Conservation (phyloP, 2,888 invertebrate species). For the Epinotia ramella region DNA sequence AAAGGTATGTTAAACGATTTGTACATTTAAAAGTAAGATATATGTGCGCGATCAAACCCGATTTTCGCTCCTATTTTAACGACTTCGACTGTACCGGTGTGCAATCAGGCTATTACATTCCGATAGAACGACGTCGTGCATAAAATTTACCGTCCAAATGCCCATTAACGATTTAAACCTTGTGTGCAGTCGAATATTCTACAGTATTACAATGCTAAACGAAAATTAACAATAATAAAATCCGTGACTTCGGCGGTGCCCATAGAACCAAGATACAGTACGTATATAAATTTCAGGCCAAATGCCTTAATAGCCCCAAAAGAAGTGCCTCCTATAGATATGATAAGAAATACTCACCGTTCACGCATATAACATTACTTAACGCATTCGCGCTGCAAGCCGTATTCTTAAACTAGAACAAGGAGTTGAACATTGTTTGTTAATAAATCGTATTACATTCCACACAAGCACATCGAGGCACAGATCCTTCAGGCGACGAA, state of each 20-base stretch:
- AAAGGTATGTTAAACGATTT: constrained; percentile 17
- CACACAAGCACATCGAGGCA: constrained; percentile 84
- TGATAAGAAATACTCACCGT: constrained; percentile 1
- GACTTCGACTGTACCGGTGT: background rate
- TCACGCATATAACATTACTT: background rate
- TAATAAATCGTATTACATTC: constrained; percentile 74
- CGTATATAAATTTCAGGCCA: too few species aligned
- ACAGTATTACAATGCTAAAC: too few species aligned
- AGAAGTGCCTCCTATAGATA: background rate
- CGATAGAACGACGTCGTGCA: background rate
- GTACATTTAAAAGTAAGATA: background rate
- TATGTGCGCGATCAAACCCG: background rate
- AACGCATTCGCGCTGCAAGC: constrained; percentile 5
- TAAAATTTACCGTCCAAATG: background rate
- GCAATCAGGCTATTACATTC: background rate
- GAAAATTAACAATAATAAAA: too few species aligned
- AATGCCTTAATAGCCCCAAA: background rate
- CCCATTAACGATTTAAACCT: background rate
- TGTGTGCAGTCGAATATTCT: background rate
- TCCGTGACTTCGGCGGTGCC: too few species aligned
- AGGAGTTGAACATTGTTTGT: constrained; percentile 16
- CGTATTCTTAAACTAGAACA: constrained; percentile 19
- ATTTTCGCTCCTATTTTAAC: background rate
- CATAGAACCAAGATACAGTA: too few species aligned
- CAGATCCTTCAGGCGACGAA: constrained; percentile 79